These are phyloP conservation scores for Crocodylus rhombifer DNA, from an alignment of 2,797 vertebrate genomes.

Conservation along the genomic window DNA sequence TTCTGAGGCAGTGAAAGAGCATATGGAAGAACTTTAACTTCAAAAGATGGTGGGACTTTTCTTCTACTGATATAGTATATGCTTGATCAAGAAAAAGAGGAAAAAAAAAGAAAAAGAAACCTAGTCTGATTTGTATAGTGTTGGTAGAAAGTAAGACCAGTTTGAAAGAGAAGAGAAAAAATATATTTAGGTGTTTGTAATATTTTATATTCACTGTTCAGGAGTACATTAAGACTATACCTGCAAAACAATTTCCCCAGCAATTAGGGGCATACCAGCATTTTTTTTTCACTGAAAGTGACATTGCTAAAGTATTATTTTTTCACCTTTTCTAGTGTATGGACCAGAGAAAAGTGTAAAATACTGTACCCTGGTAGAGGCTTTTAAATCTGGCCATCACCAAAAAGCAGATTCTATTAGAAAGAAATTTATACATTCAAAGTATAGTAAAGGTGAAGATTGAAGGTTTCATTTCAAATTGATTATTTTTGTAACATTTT, in stretches of 20 bases:
- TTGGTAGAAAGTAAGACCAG: neutral
- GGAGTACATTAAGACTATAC: neutral
- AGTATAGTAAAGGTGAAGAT: neutral
- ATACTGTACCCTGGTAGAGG: neutral
- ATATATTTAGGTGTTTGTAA: accelerated
- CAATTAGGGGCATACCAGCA: neutral
- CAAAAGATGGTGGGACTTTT: neutral
- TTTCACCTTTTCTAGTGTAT: neutral
- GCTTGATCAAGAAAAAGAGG: slow-evolving; percentile 13
- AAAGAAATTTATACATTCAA: neutral
- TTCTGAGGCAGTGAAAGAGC: neutral
- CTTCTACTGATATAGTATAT: neutral
- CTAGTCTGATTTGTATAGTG: neutral
- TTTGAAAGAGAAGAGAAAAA: neutral
- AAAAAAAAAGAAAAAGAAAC: neutral
- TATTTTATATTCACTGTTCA: neutral
- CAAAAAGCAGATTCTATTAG: slow-evolving; percentile 23
- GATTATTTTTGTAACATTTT: too few species aligned
- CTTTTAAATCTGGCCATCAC: neutral
- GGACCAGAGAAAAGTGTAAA: neutral
- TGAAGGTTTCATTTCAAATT: neutral
- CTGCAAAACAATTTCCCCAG: neutral
- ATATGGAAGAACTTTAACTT: slow-evolving; percentile 12
- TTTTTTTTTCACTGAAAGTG: neutral
- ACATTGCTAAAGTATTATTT: neutral